Evolutionary conservation across 2,113 vertebrate genomes (phyloP).

Genomic region (Dasyurus viverrinus): DNA sequence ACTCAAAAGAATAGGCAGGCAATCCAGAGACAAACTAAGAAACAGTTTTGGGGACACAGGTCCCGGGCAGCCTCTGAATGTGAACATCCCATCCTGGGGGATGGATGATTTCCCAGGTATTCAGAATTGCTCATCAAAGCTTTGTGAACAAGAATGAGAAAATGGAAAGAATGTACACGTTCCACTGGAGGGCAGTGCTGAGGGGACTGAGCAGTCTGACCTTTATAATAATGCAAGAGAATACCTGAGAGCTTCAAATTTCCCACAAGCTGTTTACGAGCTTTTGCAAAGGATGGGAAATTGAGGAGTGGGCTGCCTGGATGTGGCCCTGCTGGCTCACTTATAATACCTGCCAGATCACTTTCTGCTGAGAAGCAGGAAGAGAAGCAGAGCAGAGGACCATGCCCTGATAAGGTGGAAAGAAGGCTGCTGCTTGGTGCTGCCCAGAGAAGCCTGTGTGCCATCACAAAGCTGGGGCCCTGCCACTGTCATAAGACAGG

Average conservation of each 20-base stretch:
- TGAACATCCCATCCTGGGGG: not conserved
- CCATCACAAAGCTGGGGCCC: not conserved
- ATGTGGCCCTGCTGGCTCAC: not conserved
- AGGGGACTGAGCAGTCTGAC: not conserved
- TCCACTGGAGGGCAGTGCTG: not conserved
- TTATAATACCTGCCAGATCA: not conserved
- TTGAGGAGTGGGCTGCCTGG: not conserved
- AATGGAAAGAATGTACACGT: not conserved
- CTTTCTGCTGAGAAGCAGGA: not conserved
- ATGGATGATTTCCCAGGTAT: not conserved
- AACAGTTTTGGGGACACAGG: too few species aligned
- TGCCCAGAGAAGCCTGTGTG: not conserved
- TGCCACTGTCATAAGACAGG: not conserved
- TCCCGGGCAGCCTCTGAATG: not conserved
- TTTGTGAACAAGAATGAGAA: not conserved
- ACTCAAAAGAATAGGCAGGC: not conserved
- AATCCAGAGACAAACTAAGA: not conserved
- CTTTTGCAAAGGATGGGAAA: not conserved
- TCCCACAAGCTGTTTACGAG: not conserved
- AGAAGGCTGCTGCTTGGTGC: not conserved
- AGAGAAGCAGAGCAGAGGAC: not conserved
- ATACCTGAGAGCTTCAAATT: not conserved
- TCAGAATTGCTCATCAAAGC: not conserved
- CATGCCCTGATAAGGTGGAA: constrained; percentile 8
- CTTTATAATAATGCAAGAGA: not conserved